A percentile compares a stretch with the other conserved stretches of the same genome.
Conservation (phyloP, 2,888 invertebrate genomes). For the Notodonta ziczac region DNA sequence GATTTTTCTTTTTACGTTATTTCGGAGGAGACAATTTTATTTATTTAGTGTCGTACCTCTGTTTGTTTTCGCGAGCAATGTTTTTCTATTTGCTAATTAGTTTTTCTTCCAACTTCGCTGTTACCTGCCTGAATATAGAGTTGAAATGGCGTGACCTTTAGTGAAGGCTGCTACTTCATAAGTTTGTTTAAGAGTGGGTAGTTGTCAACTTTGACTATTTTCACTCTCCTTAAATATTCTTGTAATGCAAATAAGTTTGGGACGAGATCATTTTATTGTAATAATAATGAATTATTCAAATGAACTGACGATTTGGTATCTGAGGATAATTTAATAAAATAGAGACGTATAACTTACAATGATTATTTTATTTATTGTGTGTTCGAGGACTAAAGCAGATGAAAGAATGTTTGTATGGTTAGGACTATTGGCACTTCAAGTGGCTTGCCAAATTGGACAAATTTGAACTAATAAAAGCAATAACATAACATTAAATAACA, state of each 20-base stretch:
- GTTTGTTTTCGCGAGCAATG: background rate
- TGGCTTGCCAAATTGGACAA: too few relatives aligned
- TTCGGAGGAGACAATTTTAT: slow-evolving; percentile 2
- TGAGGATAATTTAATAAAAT: too few relatives aligned
- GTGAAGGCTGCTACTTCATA: background rate
- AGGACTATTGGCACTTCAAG: too few relatives aligned
- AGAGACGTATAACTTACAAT: too few relatives aligned
- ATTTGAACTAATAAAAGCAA: too few relatives aligned
- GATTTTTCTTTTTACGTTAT: slow-evolving; percentile 13
- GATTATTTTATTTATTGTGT: too few relatives aligned
- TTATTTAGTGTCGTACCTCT: background rate
- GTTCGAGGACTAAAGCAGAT: too few relatives aligned
- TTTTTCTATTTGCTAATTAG: background rate
- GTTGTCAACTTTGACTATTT: background rate
- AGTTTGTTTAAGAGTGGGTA: background rate
- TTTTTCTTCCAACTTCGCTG: background rate
- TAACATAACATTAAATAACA: too few relatives aligned
- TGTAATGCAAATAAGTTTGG: slow-evolving; percentile 4
- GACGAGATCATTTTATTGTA: too few relatives aligned
- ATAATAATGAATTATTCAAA: too few relatives aligned
- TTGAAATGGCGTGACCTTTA: background rate
- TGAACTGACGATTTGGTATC: too few relatives aligned
- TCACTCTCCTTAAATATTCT: background rate
- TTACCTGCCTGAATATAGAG: background rate
- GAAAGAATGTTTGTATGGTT: too few relatives aligned